phyloP scores from a whole-genome alignment of 2,113 vertebrate species.

The Indicator indicator region DNA sequence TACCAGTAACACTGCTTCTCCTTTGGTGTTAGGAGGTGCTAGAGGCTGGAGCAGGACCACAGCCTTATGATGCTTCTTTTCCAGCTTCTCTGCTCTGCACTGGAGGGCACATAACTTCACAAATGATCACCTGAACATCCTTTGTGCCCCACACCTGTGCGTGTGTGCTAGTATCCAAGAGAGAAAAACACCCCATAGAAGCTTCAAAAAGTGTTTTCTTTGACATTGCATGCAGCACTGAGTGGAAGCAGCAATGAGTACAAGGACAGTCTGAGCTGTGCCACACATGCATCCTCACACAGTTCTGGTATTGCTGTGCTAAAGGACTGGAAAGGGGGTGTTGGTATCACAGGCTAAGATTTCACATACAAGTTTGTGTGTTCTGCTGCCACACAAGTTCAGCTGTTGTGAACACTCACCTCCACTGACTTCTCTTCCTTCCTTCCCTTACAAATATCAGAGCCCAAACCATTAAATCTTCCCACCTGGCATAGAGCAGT shows the following conservation, averaged over 20 bases:
- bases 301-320: not conserved
- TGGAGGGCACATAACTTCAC: not conserved
- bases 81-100: not conserved
- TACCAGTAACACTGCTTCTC: not conserved
- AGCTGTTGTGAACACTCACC: not conserved
- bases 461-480: not conserved
- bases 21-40: not conserved
- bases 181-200: not conserved
- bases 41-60: not conserved
- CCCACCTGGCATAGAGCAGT: not conserved
- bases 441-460: not conserved
- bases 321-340: not conserved
- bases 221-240: not conserved
- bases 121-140: not conserved
- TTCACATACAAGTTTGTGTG: not conserved
- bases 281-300: rapidly evolving
- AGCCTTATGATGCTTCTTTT: not conserved
- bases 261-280: not conserved
- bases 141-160: not conserved
- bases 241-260: not conserved
- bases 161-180: not conserved
- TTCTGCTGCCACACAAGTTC: not conserved
- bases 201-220: not conserved
- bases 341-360: not conserved
- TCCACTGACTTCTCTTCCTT: not conserved